Evolutionary conservation across 1,140 invertebrate genomes (phyloP), one percentile per base, ranked within the genome.

Genomic region (Trachelipus rathkii): DNA sequence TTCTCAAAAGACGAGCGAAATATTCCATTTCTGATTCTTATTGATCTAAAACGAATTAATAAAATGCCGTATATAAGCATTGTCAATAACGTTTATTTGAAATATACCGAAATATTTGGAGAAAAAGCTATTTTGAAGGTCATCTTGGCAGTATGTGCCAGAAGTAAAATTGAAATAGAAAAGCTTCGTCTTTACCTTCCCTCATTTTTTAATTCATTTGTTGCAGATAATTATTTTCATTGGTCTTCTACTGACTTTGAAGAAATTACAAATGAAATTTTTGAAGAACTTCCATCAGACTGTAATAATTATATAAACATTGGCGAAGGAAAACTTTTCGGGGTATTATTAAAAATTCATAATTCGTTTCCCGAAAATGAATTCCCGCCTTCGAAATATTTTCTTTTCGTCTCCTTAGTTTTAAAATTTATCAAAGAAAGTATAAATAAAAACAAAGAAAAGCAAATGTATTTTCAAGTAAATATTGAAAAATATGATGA

Each of bases 401-500:
- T 60, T 15, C 11, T 60, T 15, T 60, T 60, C 19, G 19, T 60
- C 8, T 15, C 11, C 8, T 8, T 60, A 8, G 8, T 60, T 60
- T 19, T 60, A 15, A 60, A 60, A 60, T 19, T 60, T 60, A 19
- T 19, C 11, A 33, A 33, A 33, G 33, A 33, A 33, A 3, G 33
- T 33, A 33, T 33, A 33, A 33, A 33, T 33, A 60, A 60, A 60
- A 15, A 2, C 2, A 60, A 60, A 60, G 50, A 60, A 60, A 19
- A 60, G 19, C 11, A 19, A 19, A 60, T 15, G 19, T 19, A 19
- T 15, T 19, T 60, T 1, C 50, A 60, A 13, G 50, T 60, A 60
- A 60, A 60, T 60, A 60, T 60, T 60, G 19, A 60, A 60, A 60
- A 60, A 8, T 60, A 60, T 60, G 50, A 60, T 8, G 50, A 60